Conservation (phyloP, 2,113 vertebrate genomes). For the Meleagris gallopavo region DNA sequence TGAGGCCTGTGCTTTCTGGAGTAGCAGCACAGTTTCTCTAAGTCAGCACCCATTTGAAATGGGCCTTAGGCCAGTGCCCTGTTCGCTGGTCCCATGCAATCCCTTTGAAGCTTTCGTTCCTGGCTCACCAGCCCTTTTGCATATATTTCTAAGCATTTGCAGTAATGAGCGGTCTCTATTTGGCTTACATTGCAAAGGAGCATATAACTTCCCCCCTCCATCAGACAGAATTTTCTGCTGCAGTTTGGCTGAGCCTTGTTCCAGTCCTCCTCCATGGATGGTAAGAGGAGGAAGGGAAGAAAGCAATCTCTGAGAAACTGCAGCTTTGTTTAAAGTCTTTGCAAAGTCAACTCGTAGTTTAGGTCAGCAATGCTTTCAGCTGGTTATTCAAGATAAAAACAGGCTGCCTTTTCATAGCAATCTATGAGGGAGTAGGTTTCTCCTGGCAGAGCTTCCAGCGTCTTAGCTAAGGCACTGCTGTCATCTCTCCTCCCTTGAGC, state of each 20-base stretch:
- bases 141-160: slow-evolving; percentile 28
- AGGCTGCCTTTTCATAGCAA: background rate
- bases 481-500: background rate
- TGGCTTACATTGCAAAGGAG: slow-evolving; percentile 49
- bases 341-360: slow-evolving; percentile 26
- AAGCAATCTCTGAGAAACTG: slow-evolving; percentile 8
- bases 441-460: background rate
- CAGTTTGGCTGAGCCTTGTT: slow-evolving; percentile 32
- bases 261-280: slow-evolving; percentile 1
- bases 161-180: slow-evolving; percentile 48
- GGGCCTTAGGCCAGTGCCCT: slow-evolving; percentile 57
- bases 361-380: slow-evolving; percentile 28
- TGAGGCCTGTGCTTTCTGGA: background rate
- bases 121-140: slow-evolving; percentile 36
- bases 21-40: background rate
- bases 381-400: background rate
- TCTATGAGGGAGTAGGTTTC: background rate
- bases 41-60: slow-evolving; percentile 54
- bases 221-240: slow-evolving; percentile 33
- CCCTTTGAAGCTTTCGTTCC: slow-evolving; percentile 64
- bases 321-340: slow-evolving; percentile 27
- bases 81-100: slow-evolving; percentile 43
- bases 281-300: background rate
- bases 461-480: background rate
- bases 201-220: background rate